Conservation (phyloP, 2,113 vertebrate genomes). For the Nettapus auritus region DNA sequence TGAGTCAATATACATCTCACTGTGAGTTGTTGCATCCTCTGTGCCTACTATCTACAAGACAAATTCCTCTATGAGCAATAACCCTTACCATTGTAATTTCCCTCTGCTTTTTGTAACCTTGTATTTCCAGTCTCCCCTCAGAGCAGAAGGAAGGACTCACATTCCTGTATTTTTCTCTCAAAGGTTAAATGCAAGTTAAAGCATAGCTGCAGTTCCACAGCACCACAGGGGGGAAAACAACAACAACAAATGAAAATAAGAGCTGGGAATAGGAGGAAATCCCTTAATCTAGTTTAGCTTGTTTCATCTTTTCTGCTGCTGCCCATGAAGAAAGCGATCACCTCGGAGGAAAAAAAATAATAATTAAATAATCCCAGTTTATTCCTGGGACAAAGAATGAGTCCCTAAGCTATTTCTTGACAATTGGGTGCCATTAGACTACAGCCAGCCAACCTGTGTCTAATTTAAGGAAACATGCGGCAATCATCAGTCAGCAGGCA, state of each 20-base stretch:
- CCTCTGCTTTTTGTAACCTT: not conserved
- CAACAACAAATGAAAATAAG: slow-evolving; percentile 40
- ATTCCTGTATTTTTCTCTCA: slow-evolving; percentile 5
- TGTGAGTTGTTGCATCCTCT: not conserved
- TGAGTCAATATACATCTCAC: not conserved
- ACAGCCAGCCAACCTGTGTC: not conserved
- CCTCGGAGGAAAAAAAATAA: not conserved
- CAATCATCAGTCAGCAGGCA: slow-evolving; percentile 13
- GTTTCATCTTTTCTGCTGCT: slow-evolving; percentile 33
- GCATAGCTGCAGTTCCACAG: not conserved
- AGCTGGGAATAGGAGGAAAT: slow-evolving; percentile 53
- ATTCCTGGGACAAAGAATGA: slow-evolving; percentile 10
- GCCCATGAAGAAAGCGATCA: slow-evolving; percentile 10
- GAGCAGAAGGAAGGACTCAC: not conserved
- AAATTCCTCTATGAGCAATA: not conserved
- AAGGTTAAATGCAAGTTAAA: slow-evolving; percentile 33
- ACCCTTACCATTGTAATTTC: not conserved
- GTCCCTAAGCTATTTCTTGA: slow-evolving; percentile 10
- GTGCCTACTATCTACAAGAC: not conserved
- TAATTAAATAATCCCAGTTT: slow-evolving; percentile 47
- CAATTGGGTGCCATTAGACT: slow-evolving; percentile 18
- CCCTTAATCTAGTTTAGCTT: slow-evolving; percentile 60
- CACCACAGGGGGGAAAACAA: not conserved
- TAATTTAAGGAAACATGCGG: not conserved
- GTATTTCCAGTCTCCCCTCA: not conserved